These are phyloP conservation scores for Unio pictorum DNA, from an alignment of 2,888 invertebrate genomes.

Conservation along the genomic window DNA sequence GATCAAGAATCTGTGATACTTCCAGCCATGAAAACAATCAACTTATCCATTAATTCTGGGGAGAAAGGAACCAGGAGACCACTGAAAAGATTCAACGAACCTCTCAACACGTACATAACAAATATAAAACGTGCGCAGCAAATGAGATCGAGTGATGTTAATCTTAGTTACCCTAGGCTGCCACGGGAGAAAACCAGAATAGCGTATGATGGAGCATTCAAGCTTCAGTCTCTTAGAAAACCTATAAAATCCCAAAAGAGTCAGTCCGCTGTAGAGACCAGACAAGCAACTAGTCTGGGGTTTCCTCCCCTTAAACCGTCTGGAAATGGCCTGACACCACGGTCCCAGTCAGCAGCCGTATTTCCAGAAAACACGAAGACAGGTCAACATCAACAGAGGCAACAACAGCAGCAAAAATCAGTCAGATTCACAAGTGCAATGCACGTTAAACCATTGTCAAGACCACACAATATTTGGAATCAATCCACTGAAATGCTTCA, in stretches of 20 bases:
- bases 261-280: conserved; percentile 21
- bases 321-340: conserved; percentile 3
- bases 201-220: conserved; percentile 6
- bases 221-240: conserved; percentile 12
- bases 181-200: conserved; percentile 4
- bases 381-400: too few relatives aligned
- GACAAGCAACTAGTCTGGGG: conserved; percentile 16
- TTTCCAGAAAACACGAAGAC: too few relatives aligned
- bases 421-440: neutral
- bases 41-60: conserved; percentile 33
- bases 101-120: conserved; percentile 43
- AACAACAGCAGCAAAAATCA: neutral
- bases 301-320: conserved; percentile 21
- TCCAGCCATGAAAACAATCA: conserved; percentile 32
- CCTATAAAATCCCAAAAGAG: conserved; percentile 13
- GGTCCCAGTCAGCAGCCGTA: too few relatives aligned
- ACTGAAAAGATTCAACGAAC: conserved; percentile 48
- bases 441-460: conserved; percentile 38
- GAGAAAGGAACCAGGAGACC: conserved; percentile 11
- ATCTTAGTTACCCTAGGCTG: conserved; percentile 8
- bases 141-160: conserved; percentile 11
- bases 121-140: conserved; percentile 21
- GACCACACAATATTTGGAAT: conserved; percentile 37
- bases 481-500: conserved; percentile 32
- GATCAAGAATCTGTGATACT: neutral